Evolutionary conservation across 2,113 vertebrate genomes (phyloP), one percentile per base, ranked within the genome.

Genomic region (Orycteropus afer): DNA sequence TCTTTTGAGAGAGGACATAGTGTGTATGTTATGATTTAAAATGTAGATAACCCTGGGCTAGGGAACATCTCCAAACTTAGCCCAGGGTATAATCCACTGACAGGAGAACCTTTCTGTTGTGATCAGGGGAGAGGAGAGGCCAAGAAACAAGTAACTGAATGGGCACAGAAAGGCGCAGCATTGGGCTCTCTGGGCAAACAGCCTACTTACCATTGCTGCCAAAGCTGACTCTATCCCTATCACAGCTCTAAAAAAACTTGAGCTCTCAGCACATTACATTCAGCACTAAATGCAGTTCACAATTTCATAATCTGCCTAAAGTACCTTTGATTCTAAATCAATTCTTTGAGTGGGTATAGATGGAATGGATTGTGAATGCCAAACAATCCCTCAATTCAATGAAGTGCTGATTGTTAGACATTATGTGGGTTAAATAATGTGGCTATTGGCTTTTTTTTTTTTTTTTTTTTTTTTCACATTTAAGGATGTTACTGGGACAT

Each of bases 221-320:
- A 88, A 78, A 10, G 7, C 25, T 77, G 65, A 42, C 45, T 0
- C 0, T 7, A 49, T 42, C 61, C 59, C 87, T 51, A 42, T 90
- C 32, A 57, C 53, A 74, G 65, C 7, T 92, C 47, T 95, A 15
- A 20, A 40, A 71, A 80, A 37, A 37, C 47, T n/a, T 23, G 63
- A 20, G 34, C 77, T 53, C 83, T 78, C 34, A 65, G 67, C 27
- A 9, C 11, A 25, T 91, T 78, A 2, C 69, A 32, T 65, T 34
- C 77, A 81, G 67, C 3, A 8, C 14, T 85, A 88, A 93, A 34
- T 51, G 89, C 55, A 95, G 95, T 83, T 97, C 90, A 88, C 90
- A 96, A 59, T 90, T 97, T 97, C 94, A 96, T 78, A 96, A 96
- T 97, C 94, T 79, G 92, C 79, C 92, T 95, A 67, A 97, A 98